Evolutionary conservation across 2,888 invertebrate species (phyloP).

Genomic region (Phaedon cochleariae): DNA sequence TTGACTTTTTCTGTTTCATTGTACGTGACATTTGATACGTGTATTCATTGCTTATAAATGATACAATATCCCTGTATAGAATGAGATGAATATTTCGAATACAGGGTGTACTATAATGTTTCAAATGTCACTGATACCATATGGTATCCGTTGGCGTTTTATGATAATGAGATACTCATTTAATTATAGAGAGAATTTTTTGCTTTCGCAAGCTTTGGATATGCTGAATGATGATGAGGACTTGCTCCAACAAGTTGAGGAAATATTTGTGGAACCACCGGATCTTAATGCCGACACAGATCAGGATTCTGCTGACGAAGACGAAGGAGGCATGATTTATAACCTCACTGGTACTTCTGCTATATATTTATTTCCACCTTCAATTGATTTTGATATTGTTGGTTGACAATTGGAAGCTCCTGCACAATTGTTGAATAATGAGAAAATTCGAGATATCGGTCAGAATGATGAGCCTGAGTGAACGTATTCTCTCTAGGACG

Average conservation of each 20-base stretch:
- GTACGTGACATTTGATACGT: neutral
- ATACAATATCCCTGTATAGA: neutral
- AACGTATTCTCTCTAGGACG: neutral
- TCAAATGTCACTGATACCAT: no score
- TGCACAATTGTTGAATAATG: slow-evolving; percentile 19
- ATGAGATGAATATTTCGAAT: neutral
- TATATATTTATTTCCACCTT: neutral
- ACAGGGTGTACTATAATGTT: no score
- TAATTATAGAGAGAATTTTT: slow-evolving; percentile 19
- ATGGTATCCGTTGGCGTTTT: no score
- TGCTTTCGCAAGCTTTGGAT: no score
- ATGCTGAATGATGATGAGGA: no score
- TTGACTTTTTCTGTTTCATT: neutral
- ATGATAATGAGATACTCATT: slow-evolving; percentile 13
- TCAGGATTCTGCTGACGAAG: no score
- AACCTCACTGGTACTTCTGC: no score
- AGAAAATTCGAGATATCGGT: slow-evolving; percentile 18
- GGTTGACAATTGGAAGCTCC: slow-evolving; percentile 21
- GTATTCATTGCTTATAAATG: slow-evolving; percentile 4
- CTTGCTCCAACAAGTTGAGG: no score
- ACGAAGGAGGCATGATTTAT: no score
- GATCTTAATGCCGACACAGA: no score
- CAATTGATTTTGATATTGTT: slow-evolving; percentile 8
- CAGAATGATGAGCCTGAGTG: slow-evolving; percentile 10
- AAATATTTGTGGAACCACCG: no score